A percentile compares a stretch with the other conserved stretches of the same genome.
Conservation (phyloP, 2,113 vertebrate genomes). For the Charina bottae region DNA sequence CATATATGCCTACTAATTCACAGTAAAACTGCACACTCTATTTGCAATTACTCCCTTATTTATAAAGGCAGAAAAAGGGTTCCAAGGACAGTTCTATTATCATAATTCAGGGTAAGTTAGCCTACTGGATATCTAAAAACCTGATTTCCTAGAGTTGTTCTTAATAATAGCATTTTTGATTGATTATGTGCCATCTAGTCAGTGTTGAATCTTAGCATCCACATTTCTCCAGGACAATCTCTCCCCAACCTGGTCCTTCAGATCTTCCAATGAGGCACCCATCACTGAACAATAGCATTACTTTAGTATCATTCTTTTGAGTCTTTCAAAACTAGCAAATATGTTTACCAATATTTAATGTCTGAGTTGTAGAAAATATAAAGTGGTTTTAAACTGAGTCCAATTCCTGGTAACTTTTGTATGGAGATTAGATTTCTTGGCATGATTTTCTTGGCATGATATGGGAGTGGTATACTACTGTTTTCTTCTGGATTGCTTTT, state of each 20-base stretch:
- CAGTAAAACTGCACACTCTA: neutral
- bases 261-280: neutral
- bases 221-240: neutral
- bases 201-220: neutral
- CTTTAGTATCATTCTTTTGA: neutral
- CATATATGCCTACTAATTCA: neutral
- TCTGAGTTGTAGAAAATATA: neutral
- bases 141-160: neutral
- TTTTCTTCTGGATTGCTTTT: neutral
- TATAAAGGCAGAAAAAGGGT: neutral
- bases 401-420: neutral
- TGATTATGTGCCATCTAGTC: neutral
- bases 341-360: neutral
- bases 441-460: neutral
- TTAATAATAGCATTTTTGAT: neutral
- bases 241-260: neutral
- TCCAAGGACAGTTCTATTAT: neutral
- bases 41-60: neutral
- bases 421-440: neutral
- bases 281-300: neutral
- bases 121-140: neutral
- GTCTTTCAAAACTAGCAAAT: neutral
- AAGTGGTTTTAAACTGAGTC: neutral
- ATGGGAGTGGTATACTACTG: neutral
- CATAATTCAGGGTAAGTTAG: neutral